Conservation (phyloP, 2,888 invertebrate species). For the Drosophila anomelani region DNA sequence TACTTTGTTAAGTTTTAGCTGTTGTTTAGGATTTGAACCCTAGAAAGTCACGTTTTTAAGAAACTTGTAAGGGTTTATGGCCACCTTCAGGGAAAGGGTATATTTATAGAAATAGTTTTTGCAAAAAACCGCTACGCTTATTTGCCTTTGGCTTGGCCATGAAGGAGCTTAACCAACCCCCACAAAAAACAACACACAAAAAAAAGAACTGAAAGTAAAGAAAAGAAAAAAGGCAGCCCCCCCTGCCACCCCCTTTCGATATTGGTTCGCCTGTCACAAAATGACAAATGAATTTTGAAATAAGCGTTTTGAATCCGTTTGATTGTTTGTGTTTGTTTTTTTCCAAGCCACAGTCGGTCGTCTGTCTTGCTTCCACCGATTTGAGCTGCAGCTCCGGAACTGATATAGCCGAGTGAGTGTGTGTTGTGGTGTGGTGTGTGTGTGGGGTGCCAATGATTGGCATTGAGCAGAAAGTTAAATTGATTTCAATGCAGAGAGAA, state of each 20-base stretch:
- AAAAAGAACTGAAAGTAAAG: background rate
- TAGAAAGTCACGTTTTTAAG: background rate
- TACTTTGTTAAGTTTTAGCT: background rate
- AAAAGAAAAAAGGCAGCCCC: background rate
- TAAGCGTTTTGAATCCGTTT: conserved; percentile 73
- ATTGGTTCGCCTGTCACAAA: conserved; percentile 76
- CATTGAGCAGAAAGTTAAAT: conserved; percentile 79
- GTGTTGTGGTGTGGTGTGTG: conserved; percentile 37
- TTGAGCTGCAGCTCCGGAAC: conserved; percentile 38
- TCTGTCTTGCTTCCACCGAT: conserved; percentile 10
- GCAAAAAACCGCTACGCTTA: conserved; percentile 44
- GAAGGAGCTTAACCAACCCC: conserved; percentile 20
- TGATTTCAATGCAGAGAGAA: conserved; percentile 77
- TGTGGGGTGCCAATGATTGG: conserved; percentile 76
- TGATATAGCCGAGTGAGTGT: conserved; percentile 29
- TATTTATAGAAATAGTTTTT: conserved; percentile 50
- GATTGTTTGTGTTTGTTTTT: conserved; percentile 75
- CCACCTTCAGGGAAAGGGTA: background rate
- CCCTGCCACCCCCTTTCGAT: conserved; percentile 24
- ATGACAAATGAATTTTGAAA: conserved; percentile 80
- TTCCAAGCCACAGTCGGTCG: conserved; percentile 15
- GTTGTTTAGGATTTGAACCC: background rate
- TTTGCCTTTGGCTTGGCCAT: conserved; percentile 29
- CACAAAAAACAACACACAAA: too few relatives aligned
- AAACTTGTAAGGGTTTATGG: background rate